These are phyloP conservation scores for Centrocercus urophasianus DNA, from an alignment of 2,113 vertebrate genomes.

Conservation along the genomic window DNA sequence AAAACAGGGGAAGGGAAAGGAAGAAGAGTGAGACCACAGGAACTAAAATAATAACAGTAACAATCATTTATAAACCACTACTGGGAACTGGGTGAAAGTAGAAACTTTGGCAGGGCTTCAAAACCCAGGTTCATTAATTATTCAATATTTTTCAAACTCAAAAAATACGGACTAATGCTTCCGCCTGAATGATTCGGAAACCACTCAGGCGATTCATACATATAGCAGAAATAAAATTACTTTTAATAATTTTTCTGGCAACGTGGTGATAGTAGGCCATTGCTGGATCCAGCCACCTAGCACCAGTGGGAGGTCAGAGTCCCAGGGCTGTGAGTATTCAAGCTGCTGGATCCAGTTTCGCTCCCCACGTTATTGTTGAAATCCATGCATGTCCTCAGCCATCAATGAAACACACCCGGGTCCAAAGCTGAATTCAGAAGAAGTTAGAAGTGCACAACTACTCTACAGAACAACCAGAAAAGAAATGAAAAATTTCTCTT, in stretches of 20 bases:
- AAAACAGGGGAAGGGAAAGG: neutral
- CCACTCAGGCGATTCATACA: neutral
- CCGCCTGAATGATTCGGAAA: neutral
- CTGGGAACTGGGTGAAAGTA: neutral
- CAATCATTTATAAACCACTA: neutral
- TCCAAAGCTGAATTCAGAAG: neutral
- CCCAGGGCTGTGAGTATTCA: rapidly evolving
- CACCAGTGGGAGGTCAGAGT: neutral
- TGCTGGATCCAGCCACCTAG: neutral
- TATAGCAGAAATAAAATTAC: neutral
- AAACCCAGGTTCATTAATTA: neutral
- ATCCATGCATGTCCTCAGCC: neutral
- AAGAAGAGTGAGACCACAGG: conserved; percentile 17
- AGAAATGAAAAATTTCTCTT: neutral
- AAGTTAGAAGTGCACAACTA: neutral
- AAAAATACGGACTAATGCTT: neutral
- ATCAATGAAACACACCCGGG: neutral
- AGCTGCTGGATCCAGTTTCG: neutral
- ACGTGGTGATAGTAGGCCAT: neutral
- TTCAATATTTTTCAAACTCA: neutral
- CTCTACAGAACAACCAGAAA: neutral
- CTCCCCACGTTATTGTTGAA: neutral
- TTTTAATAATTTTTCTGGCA: conserved; percentile 7
- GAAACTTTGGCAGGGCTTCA: neutral
- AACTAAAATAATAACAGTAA: conserved; percentile 5